Evolutionary conservation across 2,113 vertebrate species (phyloP), one percentile per base, ranked within the genome.

Genomic region (Calyptomena viridis): DNA sequence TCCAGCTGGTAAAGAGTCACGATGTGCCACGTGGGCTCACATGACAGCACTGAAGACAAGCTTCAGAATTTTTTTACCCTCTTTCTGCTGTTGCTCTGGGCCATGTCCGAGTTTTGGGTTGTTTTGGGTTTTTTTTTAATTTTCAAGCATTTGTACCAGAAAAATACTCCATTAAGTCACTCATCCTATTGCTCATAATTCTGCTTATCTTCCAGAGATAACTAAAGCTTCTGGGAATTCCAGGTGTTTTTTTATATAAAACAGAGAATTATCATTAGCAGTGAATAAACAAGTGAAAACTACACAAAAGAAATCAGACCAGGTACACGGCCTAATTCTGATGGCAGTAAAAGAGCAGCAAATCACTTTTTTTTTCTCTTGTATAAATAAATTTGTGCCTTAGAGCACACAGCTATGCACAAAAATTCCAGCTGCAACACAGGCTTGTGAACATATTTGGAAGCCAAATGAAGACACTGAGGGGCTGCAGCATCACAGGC

Each of bases 371-470:
- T 9, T 84, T 72, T 74, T 17, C 18, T n/a, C 8, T 84, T 84
- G 17, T 25, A 13, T 20, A 67, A 55, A 49, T 35, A 71, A 33
- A 30, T 11, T 19, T 59, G 19, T 56, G 21, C 20, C 20, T 0
- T 1, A 67, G 20, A 82, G 27, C 22, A 64, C 6, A 6, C 4
- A 46, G 37, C 24, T 53, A n/a, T 19, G 33, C 21, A 78, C n/a
- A 60, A 28, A 44, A 78, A 56, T 37, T 58, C 58, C 53, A 75
- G 28, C 40, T 56, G 60, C 40, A 56, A 19, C 53, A 67, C 0
- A 1, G 18, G 12, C 22, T 28, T 58, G 35, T 1, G 1, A 62
- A 23, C 8, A 7, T 2, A 44, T n/a, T 0, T 62, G 14, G 76
- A 76, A n/a, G 4, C 9, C 55, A 64, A 40, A 64, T 18, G 17